Percentiles rank a stretch among this genome's conserved stretches.
phyloP scores from a whole-genome alignment of 2,888 invertebrate species.

The Drosophila atroscutellata region DNA sequence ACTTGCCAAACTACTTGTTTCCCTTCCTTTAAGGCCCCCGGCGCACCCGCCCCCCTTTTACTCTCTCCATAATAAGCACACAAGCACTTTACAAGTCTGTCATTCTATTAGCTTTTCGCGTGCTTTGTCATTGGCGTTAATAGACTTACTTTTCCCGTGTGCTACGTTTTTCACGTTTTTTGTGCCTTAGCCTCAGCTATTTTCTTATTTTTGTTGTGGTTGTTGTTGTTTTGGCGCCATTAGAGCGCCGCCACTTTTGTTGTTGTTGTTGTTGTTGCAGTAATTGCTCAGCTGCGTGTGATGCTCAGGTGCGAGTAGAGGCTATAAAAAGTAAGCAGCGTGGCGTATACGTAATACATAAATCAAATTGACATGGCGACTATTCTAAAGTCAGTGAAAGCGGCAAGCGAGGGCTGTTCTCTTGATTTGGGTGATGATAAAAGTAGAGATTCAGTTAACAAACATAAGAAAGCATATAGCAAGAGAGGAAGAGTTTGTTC shows the following conservation, averaged over 20 bases:
- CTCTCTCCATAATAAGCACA: not conserved
- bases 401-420: not conserved
- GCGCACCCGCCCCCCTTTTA: not conserved
- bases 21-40: not conserved
- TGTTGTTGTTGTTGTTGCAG: constrained; percentile 39
- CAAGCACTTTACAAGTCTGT: constrained; percentile 59
- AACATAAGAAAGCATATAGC: not conserved
- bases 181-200: constrained; percentile 24
- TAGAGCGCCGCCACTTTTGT: constrained; percentile 29
- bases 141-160: constrained; percentile 74
- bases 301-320: constrained; percentile 59
- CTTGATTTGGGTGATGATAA: not conserved
- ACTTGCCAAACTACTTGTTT: constrained; percentile 73
- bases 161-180: constrained; percentile 17
- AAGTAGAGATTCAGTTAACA: not conserved
- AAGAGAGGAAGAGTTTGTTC: not conserved
- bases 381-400: constrained; percentile 26
- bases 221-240: constrained; percentile 51
- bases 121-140: constrained; percentile 79
- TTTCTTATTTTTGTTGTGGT: constrained; percentile 9
- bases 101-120: constrained; percentile 81
- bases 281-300: constrained; percentile 67
- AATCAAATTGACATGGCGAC: constrained; percentile 48
- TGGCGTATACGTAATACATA: constrained; percentile 64
- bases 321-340: constrained; percentile 60